Evolutionary conservation across 2,797 vertebrate species (phyloP).

Genomic region (Xiphorhynchus erythropygius): DNA sequence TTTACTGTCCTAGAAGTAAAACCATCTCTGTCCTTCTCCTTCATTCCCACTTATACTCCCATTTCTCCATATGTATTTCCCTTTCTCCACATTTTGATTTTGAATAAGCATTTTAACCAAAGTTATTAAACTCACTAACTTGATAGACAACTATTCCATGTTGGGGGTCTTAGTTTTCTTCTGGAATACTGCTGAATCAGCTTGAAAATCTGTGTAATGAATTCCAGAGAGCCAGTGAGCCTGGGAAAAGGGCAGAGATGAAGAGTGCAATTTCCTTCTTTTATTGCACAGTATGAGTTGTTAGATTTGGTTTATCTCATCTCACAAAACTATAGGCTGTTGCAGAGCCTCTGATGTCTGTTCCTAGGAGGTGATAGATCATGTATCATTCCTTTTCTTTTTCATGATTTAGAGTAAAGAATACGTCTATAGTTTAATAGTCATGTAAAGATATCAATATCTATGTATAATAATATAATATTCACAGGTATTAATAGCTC

Average conservation of each 20-base stretch:
- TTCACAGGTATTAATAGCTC: background rate
- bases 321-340: background rate
- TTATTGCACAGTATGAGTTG: background rate
- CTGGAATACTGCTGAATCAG: background rate
- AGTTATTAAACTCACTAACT: background rate
- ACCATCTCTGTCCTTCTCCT: background rate
- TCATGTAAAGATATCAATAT: background rate
- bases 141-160: background rate
- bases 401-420: background rate
- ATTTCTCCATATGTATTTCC: background rate
- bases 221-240: background rate
- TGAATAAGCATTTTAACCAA: background rate
- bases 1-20: background rate
- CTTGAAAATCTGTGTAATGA: rapidly evolving
- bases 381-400: background rate
- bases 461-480: background rate
- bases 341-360: background rate
- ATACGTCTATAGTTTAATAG: background rate
- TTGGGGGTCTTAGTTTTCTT: rapidly evolving
- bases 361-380: background rate
- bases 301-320: background rate
- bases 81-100: background rate
- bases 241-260: background rate
- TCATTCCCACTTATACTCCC: rapidly evolving
- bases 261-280: background rate